Evolutionary conservation across 2,797 vertebrate species (phyloP).

Genomic region (Hippoglossus hippoglossus): DNA sequence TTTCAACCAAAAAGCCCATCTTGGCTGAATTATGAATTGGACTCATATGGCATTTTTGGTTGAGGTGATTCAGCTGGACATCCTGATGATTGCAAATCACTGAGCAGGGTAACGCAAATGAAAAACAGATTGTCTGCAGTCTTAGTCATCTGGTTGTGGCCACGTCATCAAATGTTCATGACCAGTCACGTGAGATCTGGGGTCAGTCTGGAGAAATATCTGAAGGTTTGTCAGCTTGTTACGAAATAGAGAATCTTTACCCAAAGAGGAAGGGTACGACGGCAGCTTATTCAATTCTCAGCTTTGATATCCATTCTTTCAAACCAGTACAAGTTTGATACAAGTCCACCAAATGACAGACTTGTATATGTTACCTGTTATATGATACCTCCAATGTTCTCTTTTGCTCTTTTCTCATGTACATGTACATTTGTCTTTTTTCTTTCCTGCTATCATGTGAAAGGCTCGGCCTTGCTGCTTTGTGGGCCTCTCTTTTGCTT

Average conservation of each 20-base stretch:
- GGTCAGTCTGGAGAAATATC: background rate
- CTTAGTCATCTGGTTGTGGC: conserved; percentile 1
- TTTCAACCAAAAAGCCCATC: background rate
- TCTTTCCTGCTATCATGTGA: background rate
- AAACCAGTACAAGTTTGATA: conserved; percentile 15
- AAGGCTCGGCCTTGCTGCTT: conserved; percentile 39
- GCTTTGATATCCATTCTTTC: conserved; percentile 16
- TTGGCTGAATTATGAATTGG: conserved; percentile 3
- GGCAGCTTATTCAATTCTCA: background rate
- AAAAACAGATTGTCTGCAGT: conserved; percentile 6
- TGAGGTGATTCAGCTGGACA: conserved; percentile 4
- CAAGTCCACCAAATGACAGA: conserved; percentile 26
- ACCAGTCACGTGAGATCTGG: background rate
- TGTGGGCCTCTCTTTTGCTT: conserved; percentile 56
- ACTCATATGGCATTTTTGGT: background rate
- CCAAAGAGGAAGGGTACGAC: background rate
- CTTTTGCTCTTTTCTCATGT: conserved; percentile 19
- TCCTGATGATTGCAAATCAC: background rate
- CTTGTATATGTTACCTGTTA: conserved; percentile 4
- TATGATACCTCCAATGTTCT: conserved; percentile 19
- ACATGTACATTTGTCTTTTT: conserved; percentile 44
- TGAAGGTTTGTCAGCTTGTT: conserved; percentile 1
- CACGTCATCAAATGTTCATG: background rate
- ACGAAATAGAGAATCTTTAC: background rate
- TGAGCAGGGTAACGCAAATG: background rate